Conservation (phyloP, 1,140 invertebrate species). For the Bicyclus anynana region DNA sequence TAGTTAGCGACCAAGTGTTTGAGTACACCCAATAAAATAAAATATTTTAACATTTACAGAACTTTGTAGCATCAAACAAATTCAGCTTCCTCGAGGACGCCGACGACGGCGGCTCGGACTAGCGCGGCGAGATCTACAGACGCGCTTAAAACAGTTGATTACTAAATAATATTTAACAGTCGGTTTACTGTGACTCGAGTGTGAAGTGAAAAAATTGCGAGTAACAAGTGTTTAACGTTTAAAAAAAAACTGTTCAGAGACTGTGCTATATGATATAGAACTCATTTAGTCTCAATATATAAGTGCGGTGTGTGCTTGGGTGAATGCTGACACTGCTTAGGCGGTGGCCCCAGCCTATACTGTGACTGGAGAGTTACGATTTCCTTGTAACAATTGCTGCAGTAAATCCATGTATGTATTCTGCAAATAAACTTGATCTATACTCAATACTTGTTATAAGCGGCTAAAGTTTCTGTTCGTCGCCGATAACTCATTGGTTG, state of each 20-base stretch:
- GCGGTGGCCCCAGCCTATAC: conserved; percentile 57
- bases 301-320: conserved; percentile 54
- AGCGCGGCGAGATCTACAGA: conserved; percentile 34
- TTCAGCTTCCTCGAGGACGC: conserved; percentile 75
- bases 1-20: too few species aligned
- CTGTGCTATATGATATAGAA: conserved; percentile 55
- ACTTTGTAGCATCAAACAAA: conserved; percentile 81
- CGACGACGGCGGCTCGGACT: conserved; percentile 64
- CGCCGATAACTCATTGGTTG: too few species aligned
- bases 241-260: conserved; percentile 43
- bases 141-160: conserved; percentile 39
- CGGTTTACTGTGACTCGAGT: conserved; percentile 55
- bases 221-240: conserved; percentile 44
- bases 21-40: not conserved
- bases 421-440: too few species aligned
- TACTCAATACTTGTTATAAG: too few species aligned
- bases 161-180: conserved; percentile 1
- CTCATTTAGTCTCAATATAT: conserved; percentile 41
- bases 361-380: too few species aligned
- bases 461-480: too few species aligned
- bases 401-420: too few species aligned
- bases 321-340: conserved; percentile 55
- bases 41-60: conserved; percentile 71
- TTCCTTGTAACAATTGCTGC: too few species aligned
- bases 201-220: conserved; percentile 69